Evolutionary conservation across 2,888 invertebrate genomes (phyloP).

Genomic region (Trichopoda pennipes): DNA sequence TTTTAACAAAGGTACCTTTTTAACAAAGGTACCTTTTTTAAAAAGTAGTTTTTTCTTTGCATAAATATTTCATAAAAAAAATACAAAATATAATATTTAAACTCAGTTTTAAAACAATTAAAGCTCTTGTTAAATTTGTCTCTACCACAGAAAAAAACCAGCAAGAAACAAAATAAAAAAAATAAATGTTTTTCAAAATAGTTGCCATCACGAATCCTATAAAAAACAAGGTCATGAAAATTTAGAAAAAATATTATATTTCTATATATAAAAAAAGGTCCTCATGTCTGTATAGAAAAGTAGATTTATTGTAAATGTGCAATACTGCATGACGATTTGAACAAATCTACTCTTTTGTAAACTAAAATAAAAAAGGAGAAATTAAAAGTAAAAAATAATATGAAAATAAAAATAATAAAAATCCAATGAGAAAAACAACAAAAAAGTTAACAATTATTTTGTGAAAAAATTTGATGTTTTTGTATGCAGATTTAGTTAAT

Average conservation of each 20-base stretch:
- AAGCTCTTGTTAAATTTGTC: not conserved
- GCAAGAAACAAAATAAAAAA: not conserved
- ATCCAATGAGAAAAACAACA: conserved; percentile 15
- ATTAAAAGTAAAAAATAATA: conserved; percentile 1
- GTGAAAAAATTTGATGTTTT: not conserved
- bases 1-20: too few species aligned
- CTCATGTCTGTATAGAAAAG: conserved; percentile 12
- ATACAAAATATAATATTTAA: not conserved
- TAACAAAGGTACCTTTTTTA: too few species aligned
- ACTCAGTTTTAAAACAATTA: not conserved
- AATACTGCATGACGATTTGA: conserved; percentile 42
- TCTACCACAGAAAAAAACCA: too few species aligned
- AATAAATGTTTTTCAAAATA: conserved; percentile 10
- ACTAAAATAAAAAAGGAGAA: conserved; percentile 8
- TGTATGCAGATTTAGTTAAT: not conserved
- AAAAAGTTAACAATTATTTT: conserved; percentile 13
- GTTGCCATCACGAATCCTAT: conserved; percentile 7
- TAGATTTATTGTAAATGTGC: conserved; percentile 44
- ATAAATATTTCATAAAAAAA: not conserved
- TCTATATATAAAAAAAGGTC: not conserved
- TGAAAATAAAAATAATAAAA: conserved; percentile 11
- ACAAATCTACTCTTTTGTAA: conserved; percentile 13
- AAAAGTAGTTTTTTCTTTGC: too few species aligned
- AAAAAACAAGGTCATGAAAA: conserved; percentile 15
- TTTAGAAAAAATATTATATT: not conserved